These are phyloP conservation scores for Cyrtorhinus lividipennis DNA, from an alignment of 1,140 invertebrate species.

Conservation along the genomic window DNA sequence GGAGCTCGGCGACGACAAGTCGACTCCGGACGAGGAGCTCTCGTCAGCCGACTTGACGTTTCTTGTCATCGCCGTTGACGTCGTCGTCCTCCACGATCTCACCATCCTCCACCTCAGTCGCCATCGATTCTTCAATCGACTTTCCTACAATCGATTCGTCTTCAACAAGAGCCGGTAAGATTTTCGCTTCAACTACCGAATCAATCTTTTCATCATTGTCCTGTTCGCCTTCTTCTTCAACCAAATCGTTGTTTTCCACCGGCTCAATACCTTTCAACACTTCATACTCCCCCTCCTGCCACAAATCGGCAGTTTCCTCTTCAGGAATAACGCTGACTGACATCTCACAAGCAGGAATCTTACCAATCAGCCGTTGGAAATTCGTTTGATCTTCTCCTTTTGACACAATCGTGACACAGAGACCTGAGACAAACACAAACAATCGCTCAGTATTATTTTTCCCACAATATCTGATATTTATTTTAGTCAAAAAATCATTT, in stretches of 20 bases:
- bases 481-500: too few species aligned
- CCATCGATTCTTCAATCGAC: too few species aligned
- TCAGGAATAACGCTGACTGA: slow-evolving; percentile 5
- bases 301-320: slow-evolving; percentile 2
- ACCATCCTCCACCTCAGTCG: neutral
- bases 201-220: neutral
- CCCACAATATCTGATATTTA: too few species aligned
- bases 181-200: too few species aligned
- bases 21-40: neutral
- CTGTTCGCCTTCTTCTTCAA: neutral
- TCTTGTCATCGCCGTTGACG: too few species aligned
- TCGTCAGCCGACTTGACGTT: too few species aligned
- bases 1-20: neutral
- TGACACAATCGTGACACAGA: slow-evolving; percentile 49
- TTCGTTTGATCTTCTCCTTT: slow-evolving; percentile 39
- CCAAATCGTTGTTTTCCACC: neutral
- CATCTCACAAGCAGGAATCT: neutral
- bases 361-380: slow-evolving; percentile 39
- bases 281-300: slow-evolving; percentile 1
- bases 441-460: too few species aligned
- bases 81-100: neutral
- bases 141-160: too few species aligned
- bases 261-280: neutral
- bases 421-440: slow-evolving; percentile 15
- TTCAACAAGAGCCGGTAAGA: too few species aligned